These are phyloP conservation scores for Hippocampus guttulatus DNA, from an alignment of 2,113 vertebrate species.

Conservation along the genomic window DNA sequence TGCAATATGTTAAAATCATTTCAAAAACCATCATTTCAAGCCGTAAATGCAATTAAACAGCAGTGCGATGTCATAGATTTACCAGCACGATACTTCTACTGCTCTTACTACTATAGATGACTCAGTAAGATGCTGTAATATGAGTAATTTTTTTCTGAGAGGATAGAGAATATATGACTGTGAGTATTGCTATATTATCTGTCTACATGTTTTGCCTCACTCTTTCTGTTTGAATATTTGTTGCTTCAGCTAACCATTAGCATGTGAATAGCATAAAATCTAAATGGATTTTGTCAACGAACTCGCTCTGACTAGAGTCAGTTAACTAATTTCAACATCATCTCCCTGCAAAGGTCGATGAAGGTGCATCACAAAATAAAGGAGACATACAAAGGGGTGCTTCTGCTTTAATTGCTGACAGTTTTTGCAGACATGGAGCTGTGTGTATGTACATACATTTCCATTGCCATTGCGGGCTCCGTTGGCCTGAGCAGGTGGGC, in stretches of 20 bases:
- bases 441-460: slow-evolving; percentile 47
- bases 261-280: too few species aligned
- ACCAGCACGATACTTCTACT: too few species aligned
- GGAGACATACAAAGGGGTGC: not conserved
- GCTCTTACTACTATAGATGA: not conserved
- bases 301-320: too few species aligned
- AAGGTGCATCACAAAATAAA: not conserved
- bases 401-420: not conserved
- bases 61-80: too few species aligned
- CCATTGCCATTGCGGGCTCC: slow-evolving; percentile 40
- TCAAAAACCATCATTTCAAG: not conserved
- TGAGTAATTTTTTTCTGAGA: too few species aligned
- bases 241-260: too few species aligned
- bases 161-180: too few species aligned
- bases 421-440: not conserved
- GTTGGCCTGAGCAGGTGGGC: slow-evolving; percentile 38
- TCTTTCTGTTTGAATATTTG: too few species aligned
- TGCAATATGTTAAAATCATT: not conserved
- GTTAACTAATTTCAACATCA: too few species aligned
- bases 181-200: too few species aligned
- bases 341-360: not conserved
- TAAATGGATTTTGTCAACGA: too few species aligned
- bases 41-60: not conserved
- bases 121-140: not conserved
- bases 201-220: too few species aligned